A percentile compares a stretch with the other conserved stretches of the same genome.
These are phyloP conservation scores for Rhinopithecus roxellana DNA, from an alignment of 2,113 vertebrate genomes.

Conservation along the genomic window DNA sequence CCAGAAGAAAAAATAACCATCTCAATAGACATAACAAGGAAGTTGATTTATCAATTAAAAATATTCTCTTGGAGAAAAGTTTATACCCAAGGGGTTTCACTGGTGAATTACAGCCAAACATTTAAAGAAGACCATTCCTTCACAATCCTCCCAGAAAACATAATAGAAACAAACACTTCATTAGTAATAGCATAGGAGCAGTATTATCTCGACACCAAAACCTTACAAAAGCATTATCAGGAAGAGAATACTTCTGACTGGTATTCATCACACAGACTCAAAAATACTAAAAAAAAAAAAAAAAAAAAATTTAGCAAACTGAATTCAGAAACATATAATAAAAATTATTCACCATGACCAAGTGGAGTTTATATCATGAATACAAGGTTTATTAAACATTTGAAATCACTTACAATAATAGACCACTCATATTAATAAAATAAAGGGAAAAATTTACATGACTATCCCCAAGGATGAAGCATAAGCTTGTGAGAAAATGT, in stretches of 20 bases:
- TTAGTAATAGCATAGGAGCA: neutral
- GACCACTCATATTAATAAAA: neutral
- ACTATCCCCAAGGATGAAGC: neutral
- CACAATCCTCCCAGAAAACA: neutral
- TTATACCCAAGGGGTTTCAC: neutral
- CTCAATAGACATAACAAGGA: neutral
- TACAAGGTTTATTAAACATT: neutral
- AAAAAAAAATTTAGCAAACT: neutral
- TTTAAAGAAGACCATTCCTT: neutral
- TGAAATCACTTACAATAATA: neutral
- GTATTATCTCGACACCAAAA: neutral
- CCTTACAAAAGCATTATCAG: neutral
- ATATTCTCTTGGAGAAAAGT: neutral
- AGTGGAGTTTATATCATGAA: neutral
- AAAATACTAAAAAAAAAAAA: neutral
- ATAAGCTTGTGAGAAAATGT: neutral
- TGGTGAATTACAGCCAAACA: neutral
- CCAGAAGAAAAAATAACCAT: neutral
- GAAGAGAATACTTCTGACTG: neutral
- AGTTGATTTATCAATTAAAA: conserved; percentile 24
- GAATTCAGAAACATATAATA: neutral
- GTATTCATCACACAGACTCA: neutral
- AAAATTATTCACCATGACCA: neutral
- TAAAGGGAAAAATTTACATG: neutral
- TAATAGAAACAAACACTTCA: neutral